These are phyloP conservation scores for Sesamia nonagrioides DNA, from an alignment of 1,140 invertebrate species.

Conservation along the genomic window DNA sequence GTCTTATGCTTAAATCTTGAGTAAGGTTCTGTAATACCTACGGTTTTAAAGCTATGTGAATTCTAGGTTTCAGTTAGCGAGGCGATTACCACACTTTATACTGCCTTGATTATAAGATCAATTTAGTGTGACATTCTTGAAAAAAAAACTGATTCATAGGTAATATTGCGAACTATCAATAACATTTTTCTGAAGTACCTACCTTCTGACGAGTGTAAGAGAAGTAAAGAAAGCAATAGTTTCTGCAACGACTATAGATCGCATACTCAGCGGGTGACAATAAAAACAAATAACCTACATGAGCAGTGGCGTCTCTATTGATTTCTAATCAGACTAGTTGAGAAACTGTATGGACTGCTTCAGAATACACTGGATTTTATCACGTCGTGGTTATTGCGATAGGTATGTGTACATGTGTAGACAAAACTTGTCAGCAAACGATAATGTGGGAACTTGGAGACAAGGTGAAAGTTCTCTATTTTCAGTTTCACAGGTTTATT, in stretches of 20 bases:
- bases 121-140: too few relatives aligned
- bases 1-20: too few relatives aligned
- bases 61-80: too few relatives aligned
- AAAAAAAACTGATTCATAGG: too few relatives aligned
- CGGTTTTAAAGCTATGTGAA: too few relatives aligned
- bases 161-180: too few relatives aligned
- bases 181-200: too few relatives aligned
- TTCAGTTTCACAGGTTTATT: background rate
- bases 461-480: background rate
- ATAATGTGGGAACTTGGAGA: background rate
- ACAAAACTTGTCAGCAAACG: background rate
- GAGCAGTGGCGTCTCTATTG: conserved; percentile 35
- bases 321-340: conserved; percentile 46
- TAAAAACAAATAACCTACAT: conserved; percentile 40
- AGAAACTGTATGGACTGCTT: conserved; percentile 13
- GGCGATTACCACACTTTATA: too few relatives aligned
- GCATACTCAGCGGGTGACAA: conserved; percentile 43
- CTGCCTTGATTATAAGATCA: too few relatives aligned
- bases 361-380: conserved; percentile 22
- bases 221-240: conserved; percentile 31
- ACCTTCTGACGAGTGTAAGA: too few relatives aligned
- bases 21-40: too few relatives aligned
- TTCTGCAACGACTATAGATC: conserved; percentile 31
- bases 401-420: background rate
- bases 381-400: background rate